Base-by-base conservation (phyloP, 2,888 invertebrate species). In the Cephus runcator region DNA sequence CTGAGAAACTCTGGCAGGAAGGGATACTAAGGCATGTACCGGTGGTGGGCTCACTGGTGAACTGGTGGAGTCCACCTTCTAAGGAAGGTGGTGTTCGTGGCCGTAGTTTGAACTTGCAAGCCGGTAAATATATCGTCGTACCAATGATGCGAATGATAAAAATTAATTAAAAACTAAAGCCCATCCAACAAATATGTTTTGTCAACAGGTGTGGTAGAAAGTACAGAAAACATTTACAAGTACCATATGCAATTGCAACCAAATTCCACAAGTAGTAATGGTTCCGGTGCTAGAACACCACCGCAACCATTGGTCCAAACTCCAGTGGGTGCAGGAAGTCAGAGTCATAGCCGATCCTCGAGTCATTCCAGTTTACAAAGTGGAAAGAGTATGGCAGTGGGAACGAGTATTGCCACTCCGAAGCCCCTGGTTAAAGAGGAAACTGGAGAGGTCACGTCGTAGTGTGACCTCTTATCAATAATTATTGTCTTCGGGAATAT, bases 21-120 rank as follows among this genome's bases (percentile, higher is more conserved):
- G 99, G 99, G 1, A 95, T 99, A 79, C 93, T 99, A 81, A 93
- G 99, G 33, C 97, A 98, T 85, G 97, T 99, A 83, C 99, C 99
- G 0, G 96, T 99, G 3, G 97, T 99, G 79, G 97, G 98, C 0
- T 96, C 97, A 34, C 95, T 99, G 78, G 96, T 98, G 76, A 98
- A 98, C 92, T 99, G 99, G 99, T 98, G 97, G 97, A 96, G 97
- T 75, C 99, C 98, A 12, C 94, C 96, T 6, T 93, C 94, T 34
- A 96, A 95, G 88, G 96, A 96, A 84, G 93, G 95, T 11, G 96
- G 95, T 84, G 96, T 95, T 84, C 95, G 94, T 91, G 98, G 97
- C 75, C 93, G 97, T 88, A 97, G 95, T 91, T 94, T 98, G 82
- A 96, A 97, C 92, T 92, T 98, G 89, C 94, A 92, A 86, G 92